phyloP scores from a whole-genome alignment of 2,888 invertebrate genomes.

The Drosophila birchii region DNA sequence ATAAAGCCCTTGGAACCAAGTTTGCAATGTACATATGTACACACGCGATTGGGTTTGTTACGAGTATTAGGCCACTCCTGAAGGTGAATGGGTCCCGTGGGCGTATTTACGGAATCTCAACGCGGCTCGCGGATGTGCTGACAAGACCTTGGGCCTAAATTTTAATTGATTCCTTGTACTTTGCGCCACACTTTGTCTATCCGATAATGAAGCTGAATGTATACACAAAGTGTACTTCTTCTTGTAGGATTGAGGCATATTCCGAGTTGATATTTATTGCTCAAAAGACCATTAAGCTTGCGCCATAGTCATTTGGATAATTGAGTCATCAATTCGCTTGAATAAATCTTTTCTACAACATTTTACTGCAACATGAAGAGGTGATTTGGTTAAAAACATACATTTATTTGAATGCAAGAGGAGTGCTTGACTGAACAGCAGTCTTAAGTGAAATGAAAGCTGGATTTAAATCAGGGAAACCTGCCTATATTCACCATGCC shows the following conservation, averaged over 20 bases:
- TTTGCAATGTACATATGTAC: constrained; percentile 32
- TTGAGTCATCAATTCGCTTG: constrained; percentile 39
- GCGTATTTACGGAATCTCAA: constrained; percentile 53
- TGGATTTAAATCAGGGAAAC: neutral
- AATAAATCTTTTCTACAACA: constrained; percentile 8
- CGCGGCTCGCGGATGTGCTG: constrained; percentile 30
- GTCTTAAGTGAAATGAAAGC: neutral
- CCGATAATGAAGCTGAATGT: constrained; percentile 52
- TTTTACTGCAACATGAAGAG: constrained; percentile 4
- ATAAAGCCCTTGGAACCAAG: constrained; percentile 11
- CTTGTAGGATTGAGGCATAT: neutral
- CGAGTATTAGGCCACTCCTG: constrained; percentile 43
- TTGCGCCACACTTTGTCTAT: constrained; percentile 23
- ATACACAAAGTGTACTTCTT: constrained; percentile 3
- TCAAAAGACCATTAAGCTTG: constrained; percentile 24
- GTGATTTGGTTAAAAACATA: constrained; percentile 26
- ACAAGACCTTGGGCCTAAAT: constrained; percentile 43
- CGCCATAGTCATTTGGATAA: constrained; percentile 34
- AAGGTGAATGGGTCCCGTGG: constrained; percentile 61
- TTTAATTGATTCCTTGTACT: constrained; percentile 67
- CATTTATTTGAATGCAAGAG: constrained; percentile 1
- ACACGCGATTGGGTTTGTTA: constrained; percentile 36
- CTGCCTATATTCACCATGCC: too few species aligned
- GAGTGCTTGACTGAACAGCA: neutral
- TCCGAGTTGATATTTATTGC: constrained; percentile 20